A percentile compares a stretch with the other conserved stretches of the same genome.
These are phyloP conservation scores for Pachymerium ferrugineum DNA, from an alignment of 2,888 invertebrate genomes.

Conservation along the genomic window DNA sequence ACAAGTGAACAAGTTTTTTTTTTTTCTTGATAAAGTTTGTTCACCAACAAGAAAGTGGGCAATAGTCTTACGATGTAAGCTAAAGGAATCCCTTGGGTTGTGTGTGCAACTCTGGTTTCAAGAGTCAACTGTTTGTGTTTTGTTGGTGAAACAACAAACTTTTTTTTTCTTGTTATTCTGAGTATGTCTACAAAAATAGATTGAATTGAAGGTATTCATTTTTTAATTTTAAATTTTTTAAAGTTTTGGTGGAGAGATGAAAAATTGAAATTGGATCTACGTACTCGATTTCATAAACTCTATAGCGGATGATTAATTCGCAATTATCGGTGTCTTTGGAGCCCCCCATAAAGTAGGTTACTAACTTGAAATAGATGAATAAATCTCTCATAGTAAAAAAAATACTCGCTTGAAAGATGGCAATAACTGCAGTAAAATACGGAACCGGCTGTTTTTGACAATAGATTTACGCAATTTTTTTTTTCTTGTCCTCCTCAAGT, in stretches of 20 bases:
- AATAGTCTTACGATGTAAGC: not conserved
- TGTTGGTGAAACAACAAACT: not conserved
- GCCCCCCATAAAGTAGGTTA: not conserved
- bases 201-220: not conserved
- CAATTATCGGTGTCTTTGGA: not conserved
- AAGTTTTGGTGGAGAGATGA: too few relatives aligned
- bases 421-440: constrained; percentile 13
- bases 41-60: not conserved
- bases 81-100: not conserved
- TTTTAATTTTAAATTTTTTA: too few relatives aligned
- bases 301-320: not conserved
- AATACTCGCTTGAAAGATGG: not conserved
- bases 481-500: not conserved
- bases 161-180: not conserved
- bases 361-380: not conserved
- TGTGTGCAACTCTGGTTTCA: not conserved
- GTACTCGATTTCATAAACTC: not conserved
- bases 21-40: not conserved
- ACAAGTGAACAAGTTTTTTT: not conserved
- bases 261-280: too few relatives aligned
- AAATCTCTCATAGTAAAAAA: not conserved
- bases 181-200: not conserved
- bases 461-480: constrained; percentile 2
- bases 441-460: constrained; percentile 13
- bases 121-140: too few relatives aligned